Percentiles rank a stretch among this genome's conserved stretches.
phyloP scores from a whole-genome alignment of 2,797 vertebrate genomes.

The Leucoraja ocellata region DNA sequence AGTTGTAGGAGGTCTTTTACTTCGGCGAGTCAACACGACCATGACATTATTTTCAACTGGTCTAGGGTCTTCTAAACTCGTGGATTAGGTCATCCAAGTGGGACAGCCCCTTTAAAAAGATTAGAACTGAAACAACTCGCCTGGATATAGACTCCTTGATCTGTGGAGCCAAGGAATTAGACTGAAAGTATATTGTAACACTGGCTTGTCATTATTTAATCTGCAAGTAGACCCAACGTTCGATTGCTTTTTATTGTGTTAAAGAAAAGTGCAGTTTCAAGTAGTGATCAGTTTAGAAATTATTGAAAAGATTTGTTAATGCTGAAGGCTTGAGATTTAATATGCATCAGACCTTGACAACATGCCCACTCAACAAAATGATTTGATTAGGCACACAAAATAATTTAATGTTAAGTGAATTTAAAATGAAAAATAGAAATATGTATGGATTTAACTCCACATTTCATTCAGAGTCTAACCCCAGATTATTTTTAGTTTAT shows the following conservation, averaged over 20 bases:
- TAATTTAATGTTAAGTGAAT: not conserved
- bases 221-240: conserved; percentile 1
- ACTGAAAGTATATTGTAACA: not conserved
- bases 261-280: conserved; percentile 7
- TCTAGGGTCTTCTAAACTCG: no score
- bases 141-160: conserved; percentile 1
- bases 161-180: conserved; percentile 18
- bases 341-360: not conserved
- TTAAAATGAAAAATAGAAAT: not conserved
- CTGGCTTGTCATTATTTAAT: conserved; percentile 15
- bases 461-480: not conserved
- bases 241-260: not conserved
- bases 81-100: no score
- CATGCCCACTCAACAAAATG: not conserved
- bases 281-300: not conserved
- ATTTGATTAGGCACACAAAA: not conserved
- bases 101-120: not conserved
- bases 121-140: conserved; percentile 9
- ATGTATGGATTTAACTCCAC: not conserved
- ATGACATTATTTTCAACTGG: no score
- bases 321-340: conserved; percentile 19
- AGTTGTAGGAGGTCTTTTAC: no score
- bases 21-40: no score
- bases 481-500: not conserved
- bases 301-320: not conserved